Base-by-base conservation (phyloP, 2,888 invertebrate species). In the Prosapia bicincta region DNA sequence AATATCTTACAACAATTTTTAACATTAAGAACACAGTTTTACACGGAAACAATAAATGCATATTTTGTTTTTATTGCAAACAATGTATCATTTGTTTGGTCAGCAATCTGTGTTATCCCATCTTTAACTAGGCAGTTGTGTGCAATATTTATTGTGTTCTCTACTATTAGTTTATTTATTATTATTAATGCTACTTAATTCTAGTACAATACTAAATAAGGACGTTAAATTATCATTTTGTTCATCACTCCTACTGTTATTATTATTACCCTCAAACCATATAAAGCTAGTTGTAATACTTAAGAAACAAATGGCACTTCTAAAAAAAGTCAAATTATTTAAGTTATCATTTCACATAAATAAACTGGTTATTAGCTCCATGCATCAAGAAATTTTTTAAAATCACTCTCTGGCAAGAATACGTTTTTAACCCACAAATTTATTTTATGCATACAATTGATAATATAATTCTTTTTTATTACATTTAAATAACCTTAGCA, bases 1-100 rank as follows among this genome's bases (percentile, higher is more conserved):
- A 76, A 76, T 76, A 76, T 76, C 73, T 76, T 76, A 76, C 76
- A 76, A 70, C 72, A 69, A 76, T 76, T 76, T n/a, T 76, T 70
- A 72, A 76, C 76, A 76, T 72, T 76, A 71, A 76, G 71, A 76
- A 73, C 68, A 76, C 68, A 71, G 69, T 74, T 73, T 23, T 66
- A 72, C 66, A 32, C 15, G 70, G 73, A 72, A 69, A 54, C 72
- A 68, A 76, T 66, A 66, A 66, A 72, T 70, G 73, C 66, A 70
- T 70, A 69, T 70, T 76, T 76, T 43, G 66, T 74, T 28, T 74
- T 73, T 73, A 76, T 76, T 73, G 76, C 75, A 71, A 75, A 75
- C 28, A 71, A n/a, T 66, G 66, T 70, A 26, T 66, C 71, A 32
- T 26, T 69, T 69, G 24, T 75, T 71, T 65, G 28, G 9, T 54